Evolutionary conservation across 2,888 invertebrate genomes (phyloP).

Genomic region (Trissonchulus latispiculum): DNA sequence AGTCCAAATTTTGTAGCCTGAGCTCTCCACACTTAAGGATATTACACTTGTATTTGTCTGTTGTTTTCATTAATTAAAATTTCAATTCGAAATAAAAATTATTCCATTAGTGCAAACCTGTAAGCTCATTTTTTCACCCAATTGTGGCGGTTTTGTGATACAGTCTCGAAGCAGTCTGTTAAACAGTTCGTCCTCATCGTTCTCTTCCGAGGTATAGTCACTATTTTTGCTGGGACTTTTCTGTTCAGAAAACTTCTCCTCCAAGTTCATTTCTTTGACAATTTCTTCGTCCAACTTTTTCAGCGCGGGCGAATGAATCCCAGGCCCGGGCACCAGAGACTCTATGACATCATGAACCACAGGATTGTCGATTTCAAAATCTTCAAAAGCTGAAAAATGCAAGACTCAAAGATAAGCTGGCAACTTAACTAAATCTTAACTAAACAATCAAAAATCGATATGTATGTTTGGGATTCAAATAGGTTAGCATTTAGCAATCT

Average conservation of each 20-base stretch:
- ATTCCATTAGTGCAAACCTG: background rate
- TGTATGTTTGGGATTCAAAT: too few species aligned
- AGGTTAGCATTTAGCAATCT: too few species aligned
- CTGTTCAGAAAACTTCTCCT: background rate
- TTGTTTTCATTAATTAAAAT: too few species aligned
- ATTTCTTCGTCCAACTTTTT: background rate
- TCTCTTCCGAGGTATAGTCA: background rate
- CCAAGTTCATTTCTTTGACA: constrained; percentile 10
- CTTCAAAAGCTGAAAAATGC: background rate
- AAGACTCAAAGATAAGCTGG: too few species aligned
- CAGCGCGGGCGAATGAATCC: constrained; percentile 4
- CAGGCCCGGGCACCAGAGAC: background rate
- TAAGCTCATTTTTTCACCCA: constrained; percentile 10
- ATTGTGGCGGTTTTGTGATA: background rate
- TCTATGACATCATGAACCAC: background rate
- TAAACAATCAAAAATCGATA: too few species aligned
- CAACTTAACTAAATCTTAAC: too few species aligned
- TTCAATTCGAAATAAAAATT: too few species aligned
- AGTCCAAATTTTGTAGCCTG: too few species aligned
- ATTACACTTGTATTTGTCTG: too few species aligned
- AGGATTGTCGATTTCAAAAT: constrained; percentile 8
- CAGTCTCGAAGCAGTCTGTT: constrained; percentile 12
- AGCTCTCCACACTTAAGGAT: too few species aligned
- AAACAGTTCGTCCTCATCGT: constrained; percentile 16
- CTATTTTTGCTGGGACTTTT: background rate